phyloP scores from a whole-genome alignment of 2,113 vertebrate genomes.

The Osmerus eperlanus region DNA sequence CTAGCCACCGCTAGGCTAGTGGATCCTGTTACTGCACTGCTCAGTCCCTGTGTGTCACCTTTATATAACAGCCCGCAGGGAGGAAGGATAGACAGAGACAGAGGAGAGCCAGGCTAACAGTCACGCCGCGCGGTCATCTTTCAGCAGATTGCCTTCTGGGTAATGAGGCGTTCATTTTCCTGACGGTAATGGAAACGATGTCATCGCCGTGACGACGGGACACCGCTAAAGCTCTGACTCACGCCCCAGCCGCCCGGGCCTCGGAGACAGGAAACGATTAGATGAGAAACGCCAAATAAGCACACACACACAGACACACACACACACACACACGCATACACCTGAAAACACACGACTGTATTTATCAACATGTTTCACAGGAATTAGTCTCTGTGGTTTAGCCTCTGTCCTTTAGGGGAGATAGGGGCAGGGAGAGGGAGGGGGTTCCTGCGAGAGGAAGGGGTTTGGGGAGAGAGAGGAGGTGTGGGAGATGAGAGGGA shows the following conservation, averaged over 20 bases:
- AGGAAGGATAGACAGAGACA: not conserved
- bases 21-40: constrained; percentile 21
- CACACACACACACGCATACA: not conserved
- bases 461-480: no score
- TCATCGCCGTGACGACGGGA: constrained; percentile 41
- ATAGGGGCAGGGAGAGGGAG: not conserved
- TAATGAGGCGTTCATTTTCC: constrained; percentile 54
- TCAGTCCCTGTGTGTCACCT: constrained; percentile 43
- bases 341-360: not conserved
- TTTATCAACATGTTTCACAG: constrained; percentile 24
- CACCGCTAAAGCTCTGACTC: constrained; percentile 44
- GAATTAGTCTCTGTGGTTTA: not conserved
- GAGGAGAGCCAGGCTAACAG: not conserved
- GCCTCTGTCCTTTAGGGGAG: no score
- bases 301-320: not conserved
- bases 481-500: no score
- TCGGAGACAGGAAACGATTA: constrained; percentile 9
- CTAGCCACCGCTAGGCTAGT: not conserved
- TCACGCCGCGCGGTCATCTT: constrained; percentile 30
- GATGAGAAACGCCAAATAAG: constrained; percentile 3
- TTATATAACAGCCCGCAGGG: not conserved
- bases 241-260: constrained; percentile 10
- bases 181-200: constrained; percentile 50
- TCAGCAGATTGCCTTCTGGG: constrained; percentile 43
- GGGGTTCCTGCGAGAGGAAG: not conserved